Conservation (phyloP, 1,140 invertebrate genomes). For the Aphidius gifuensis region DNA sequence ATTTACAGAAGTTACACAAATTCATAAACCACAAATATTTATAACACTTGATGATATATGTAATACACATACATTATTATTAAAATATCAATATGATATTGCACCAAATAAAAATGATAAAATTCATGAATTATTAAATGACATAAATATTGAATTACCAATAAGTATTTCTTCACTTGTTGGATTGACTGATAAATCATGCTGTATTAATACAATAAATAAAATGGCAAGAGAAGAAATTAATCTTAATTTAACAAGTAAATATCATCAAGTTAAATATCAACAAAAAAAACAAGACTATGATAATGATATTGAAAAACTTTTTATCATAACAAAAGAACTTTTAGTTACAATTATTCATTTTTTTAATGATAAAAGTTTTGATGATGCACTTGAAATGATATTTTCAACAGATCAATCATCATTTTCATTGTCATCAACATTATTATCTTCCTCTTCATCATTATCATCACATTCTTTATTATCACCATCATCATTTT, state of each 20-base stretch:
- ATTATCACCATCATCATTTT: slow-evolving; percentile 24
- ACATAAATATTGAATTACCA: slow-evolving; percentile 59
- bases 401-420: slow-evolving; percentile 37
- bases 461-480: no score
- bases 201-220: slow-evolving; percentile 39
- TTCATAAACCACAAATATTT: slow-evolving; percentile 71
- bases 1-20: slow-evolving; percentile 73
- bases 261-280: slow-evolving; percentile 52
- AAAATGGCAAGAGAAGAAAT: slow-evolving; percentile 66
- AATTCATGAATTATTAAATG: slow-evolving; percentile 70
- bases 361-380: slow-evolving; percentile 58
- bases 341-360: slow-evolving; percentile 64
- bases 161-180: slow-evolving; percentile 63
- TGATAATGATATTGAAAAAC: slow-evolving; percentile 65
- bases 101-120: slow-evolving; percentile 67
- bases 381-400: slow-evolving; percentile 46
- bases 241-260: slow-evolving; percentile 70
- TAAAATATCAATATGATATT: slow-evolving; percentile 70
- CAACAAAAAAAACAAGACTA: slow-evolving; percentile 57
- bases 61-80: slow-evolving; percentile 65
- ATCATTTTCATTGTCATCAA: slow-evolving; percentile 34
- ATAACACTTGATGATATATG: slow-evolving; percentile 69
- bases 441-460: slow-evolving; percentile 21
- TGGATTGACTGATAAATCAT: slow-evolving; percentile 44
- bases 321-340: slow-evolving; percentile 71